phyloP scores from a whole-genome alignment of 2,113 vertebrate species.

The Neogale vison region DNA sequence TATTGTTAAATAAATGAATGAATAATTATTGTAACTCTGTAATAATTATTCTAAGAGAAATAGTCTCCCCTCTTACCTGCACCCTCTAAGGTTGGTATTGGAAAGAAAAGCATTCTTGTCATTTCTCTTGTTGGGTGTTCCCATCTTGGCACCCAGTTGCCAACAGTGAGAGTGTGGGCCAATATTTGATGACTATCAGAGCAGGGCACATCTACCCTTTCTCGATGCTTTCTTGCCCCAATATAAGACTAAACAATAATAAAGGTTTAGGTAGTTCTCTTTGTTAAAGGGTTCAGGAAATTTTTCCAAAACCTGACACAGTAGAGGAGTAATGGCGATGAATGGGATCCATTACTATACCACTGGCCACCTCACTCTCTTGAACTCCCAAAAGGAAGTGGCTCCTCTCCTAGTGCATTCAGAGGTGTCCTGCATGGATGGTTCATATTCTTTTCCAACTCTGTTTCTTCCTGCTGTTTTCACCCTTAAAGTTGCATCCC shows the following conservation, averaged over 20 bases:
- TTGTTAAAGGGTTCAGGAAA: background rate
- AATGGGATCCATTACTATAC: too few species aligned
- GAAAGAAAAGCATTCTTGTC: background rate
- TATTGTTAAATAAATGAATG: background rate
- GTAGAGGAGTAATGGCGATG: background rate
- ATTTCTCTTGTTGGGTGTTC: background rate
- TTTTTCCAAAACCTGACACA: background rate
- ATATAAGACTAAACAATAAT: background rate
- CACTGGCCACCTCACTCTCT: background rate
- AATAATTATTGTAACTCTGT: background rate
- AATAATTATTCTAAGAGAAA: background rate
- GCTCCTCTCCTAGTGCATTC: background rate
- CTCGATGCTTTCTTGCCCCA: background rate
- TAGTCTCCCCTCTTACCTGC: background rate
- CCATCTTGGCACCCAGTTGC: background rate
- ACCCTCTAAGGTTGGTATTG: background rate
- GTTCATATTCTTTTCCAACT: background rate
- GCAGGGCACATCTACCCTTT: background rate
- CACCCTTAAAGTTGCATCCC: background rate
- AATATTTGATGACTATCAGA: background rate
- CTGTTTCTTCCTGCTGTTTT: background rate
- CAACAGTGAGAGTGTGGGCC: background rate
- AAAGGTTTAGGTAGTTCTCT: background rate
- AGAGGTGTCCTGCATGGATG: accelerated
- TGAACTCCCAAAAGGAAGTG: background rate